Percentiles rank a stretch among this genome's conserved stretches.
phyloP scores from a whole-genome alignment of 2,797 vertebrate genomes.

The Rhinogobio ventralis region DNA sequence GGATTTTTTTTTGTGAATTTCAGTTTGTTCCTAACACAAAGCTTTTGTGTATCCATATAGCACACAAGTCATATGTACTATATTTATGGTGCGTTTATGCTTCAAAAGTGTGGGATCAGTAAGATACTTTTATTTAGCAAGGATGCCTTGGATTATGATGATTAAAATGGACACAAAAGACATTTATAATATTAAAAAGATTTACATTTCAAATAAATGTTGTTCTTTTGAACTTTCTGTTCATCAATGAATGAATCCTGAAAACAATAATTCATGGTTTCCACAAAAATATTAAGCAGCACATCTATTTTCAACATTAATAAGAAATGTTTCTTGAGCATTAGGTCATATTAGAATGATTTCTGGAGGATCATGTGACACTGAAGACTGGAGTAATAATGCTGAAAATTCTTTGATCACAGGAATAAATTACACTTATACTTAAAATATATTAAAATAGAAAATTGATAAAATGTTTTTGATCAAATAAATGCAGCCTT shows the following conservation, averaged over 20 bases:
- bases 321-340: too few species aligned
- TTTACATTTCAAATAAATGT: too few species aligned
- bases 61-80: background rate
- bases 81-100: background rate
- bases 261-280: background rate
- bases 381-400: too few species aligned
- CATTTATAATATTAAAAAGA: too few species aligned
- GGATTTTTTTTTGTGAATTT: background rate
- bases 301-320: background rate
- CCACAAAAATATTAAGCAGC: background rate
- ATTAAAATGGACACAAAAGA: background rate
- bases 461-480: background rate
- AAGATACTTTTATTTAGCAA: background rate
- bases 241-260: too few species aligned
- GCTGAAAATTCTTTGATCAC: too few species aligned
- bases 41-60: background rate
- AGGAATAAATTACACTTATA: too few species aligned
- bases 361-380: too few species aligned
- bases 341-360: too few species aligned
- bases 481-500: background rate
- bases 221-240: too few species aligned
- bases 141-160: background rate
- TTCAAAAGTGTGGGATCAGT: background rate
- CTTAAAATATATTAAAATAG: too few species aligned
- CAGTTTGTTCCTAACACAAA: background rate